phyloP scores from a whole-genome alignment of 2,113 vertebrate genomes.

The Lasiurus borealis region DNA sequence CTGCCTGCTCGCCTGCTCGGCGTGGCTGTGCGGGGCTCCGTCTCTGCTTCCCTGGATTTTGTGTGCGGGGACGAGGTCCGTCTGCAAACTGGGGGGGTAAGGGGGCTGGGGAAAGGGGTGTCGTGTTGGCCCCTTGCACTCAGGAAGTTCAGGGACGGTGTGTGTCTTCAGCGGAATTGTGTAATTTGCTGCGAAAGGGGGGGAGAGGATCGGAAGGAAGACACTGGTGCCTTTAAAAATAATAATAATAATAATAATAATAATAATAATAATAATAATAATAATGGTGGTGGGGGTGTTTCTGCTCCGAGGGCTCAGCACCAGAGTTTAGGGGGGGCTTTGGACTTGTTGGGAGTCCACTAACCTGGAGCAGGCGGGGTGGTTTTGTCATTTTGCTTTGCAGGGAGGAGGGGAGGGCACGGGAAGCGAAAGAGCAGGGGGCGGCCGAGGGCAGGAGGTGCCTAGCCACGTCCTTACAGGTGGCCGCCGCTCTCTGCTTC shows the following conservation, averaged over 20 bases:
- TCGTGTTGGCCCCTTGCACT: not conserved
- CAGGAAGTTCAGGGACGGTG: slow-evolving; percentile 71
- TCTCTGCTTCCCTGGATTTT: not conserved
- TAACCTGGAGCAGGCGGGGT: slow-evolving; percentile 40
- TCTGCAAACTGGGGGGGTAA: too few relatives aligned
- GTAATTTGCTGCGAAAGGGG: slow-evolving; percentile 43
- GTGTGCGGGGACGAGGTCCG: not conserved
- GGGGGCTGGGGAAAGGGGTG: too few relatives aligned
- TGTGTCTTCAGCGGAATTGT: slow-evolving; percentile 55
- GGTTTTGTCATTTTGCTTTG: not conserved
- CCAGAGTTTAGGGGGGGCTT: slow-evolving; percentile 32
- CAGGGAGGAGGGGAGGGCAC: not conserved
- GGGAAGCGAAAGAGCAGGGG: not conserved
- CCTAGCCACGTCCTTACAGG: slow-evolving; percentile 49
- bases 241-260: too few relatives aligned
- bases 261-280: too few relatives aligned
- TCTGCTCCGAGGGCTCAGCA: not conserved
- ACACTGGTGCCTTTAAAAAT: not conserved
- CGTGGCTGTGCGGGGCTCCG: not conserved
- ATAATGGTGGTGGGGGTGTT: too few relatives aligned
- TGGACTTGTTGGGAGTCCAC: slow-evolving; percentile 10
- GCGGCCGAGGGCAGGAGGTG: slow-evolving; percentile 38
- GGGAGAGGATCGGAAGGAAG: slow-evolving; percentile 29
- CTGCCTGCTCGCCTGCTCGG: slow-evolving; percentile 29
- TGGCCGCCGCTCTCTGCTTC: slow-evolving; percentile 16